Evolutionary conservation across 2,797 vertebrate species (phyloP).

Genomic region (Arctocebus calabarensis): DNA sequence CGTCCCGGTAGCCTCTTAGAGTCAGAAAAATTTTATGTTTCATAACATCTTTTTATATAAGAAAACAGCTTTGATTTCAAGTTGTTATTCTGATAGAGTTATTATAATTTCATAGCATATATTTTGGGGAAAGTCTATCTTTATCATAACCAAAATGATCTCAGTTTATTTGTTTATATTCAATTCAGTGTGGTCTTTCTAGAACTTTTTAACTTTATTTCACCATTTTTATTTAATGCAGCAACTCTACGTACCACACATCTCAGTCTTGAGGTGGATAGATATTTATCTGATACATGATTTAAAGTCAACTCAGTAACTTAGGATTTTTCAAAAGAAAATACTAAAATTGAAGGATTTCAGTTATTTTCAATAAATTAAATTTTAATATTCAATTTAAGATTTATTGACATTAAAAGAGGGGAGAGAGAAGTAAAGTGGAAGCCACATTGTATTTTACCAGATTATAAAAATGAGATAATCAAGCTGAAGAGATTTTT

Average conservation of each 20-base stretch:
- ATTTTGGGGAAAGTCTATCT: slow-evolving; percentile 46
- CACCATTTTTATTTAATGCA: slow-evolving; percentile 66
- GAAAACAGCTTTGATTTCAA: not conserved
- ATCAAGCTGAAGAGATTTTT: not conserved
- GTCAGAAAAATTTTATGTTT: not conserved
- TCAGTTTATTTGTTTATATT: slow-evolving; percentile 54
- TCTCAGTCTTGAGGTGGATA: slow-evolving; percentile 50
- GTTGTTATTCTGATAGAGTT: slow-evolving; percentile 24
- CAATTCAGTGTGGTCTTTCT: slow-evolving; percentile 45
- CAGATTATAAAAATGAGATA: not conserved
- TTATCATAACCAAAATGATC: slow-evolving; percentile 66
- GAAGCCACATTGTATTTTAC: not conserved
- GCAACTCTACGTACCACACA: slow-evolving; percentile 1
- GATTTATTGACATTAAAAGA: not conserved
- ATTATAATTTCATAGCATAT: slow-evolving; percentile 60
- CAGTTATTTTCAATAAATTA: not conserved
- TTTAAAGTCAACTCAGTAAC: slow-evolving; percentile 18
- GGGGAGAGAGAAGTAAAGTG: not conserved
- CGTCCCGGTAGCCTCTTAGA: not conserved
- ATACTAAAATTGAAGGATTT: not conserved
- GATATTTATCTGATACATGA: not conserved
- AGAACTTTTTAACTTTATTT: slow-evolving; percentile 17
- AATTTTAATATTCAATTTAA: slow-evolving; percentile 59
- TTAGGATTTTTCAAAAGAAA: slow-evolving; percentile 36
- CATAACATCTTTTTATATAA: not conserved